Conservation (phyloP, 2,797 vertebrate genomes). For the Lateolabrax maculatus region DNA sequence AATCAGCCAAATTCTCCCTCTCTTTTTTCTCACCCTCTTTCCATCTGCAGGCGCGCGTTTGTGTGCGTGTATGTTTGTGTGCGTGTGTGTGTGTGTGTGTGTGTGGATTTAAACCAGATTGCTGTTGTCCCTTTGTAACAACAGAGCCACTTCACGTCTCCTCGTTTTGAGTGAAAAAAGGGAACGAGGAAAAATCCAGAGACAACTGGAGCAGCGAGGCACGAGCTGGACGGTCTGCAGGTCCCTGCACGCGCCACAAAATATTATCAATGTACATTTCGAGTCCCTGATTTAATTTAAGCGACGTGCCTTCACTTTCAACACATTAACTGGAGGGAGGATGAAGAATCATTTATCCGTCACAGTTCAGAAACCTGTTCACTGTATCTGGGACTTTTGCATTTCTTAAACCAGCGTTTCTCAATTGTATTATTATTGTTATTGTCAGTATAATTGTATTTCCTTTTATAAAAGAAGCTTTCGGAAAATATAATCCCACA, state of each 20-base stretch:
- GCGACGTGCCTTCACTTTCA: not conserved
- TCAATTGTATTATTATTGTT: too few species aligned
- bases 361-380: not conserved
- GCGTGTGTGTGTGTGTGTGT: slow-evolving; percentile 32
- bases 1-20: slow-evolving; percentile 48
- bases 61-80: slow-evolving; percentile 24
- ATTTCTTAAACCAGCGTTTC: not conserved
- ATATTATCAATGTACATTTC: slow-evolving; percentile 12
- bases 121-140: slow-evolving; percentile 74
- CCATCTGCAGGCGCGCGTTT: slow-evolving; percentile 23
- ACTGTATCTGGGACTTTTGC: not conserved
- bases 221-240: slow-evolving; percentile 34
- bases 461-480: not conserved
- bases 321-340: not conserved
- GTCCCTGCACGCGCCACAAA: slow-evolving; percentile 15
- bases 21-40: slow-evolving; percentile 19
- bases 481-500: not conserved
- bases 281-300: slow-evolving; percentile 16
- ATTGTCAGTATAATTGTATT: not conserved
- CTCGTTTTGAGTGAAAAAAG: slow-evolving; percentile 67
- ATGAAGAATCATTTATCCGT: not conserved
- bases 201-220: slow-evolving; percentile 40
- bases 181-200: slow-evolving; percentile 50
- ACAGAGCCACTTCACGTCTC: slow-evolving; percentile 73
- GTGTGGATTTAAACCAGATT: slow-evolving; percentile 68